Base-by-base conservation (phyloP, 1,140 invertebrate species). In the Araneus ventricosus region DNA sequence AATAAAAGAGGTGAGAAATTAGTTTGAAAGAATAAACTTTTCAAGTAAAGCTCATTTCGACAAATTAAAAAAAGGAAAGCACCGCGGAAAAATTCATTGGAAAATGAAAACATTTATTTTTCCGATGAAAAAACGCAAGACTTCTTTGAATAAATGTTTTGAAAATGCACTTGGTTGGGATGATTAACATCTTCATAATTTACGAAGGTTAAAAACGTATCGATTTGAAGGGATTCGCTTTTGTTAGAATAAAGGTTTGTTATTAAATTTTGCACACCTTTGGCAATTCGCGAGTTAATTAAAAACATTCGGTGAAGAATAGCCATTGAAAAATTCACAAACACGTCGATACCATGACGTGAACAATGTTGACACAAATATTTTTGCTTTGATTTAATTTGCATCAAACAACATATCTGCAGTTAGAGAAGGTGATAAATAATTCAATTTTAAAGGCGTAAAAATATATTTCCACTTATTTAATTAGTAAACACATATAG, bases 41-140 rank as follows among this genome's bases (percentile, higher is more conserved):
- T 52, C 2, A 57, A 84, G 82, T 30, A 45, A 84, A 57, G 24
- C 82, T 57, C 82, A 84, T 84, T 84, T 84, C 24, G 8, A 84
- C 24, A 84, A 84, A 84, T 27, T 45, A 84, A 84, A 84, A 84
- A 57, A 84, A 84, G 4, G 17, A 45, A 41, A n/a, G 30, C 39
- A n/a, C 41, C 1, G 10, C n/a, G 39, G 80, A 84, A 80, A 84
- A 75, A 27, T 17, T 84, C n/a, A 52, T 84, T 84, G 82, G 45
- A 84, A 84, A 41, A 84, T 84, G 82, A 57, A 84, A 45, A 52
- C 37, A 84, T 57, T 84, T 84, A 84, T 84, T 84, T 84, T 84
- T 45, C 27, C 82, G 27, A 45, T 84, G 82, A 27, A 84, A 84
- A 82, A 80, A 22, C 14, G 27, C 2, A 24, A n/a, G 6, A 4